Evolutionary conservation across 2,797 vertebrate species (phyloP).

Genomic region (Ptychobarbus kaznakovi): DNA sequence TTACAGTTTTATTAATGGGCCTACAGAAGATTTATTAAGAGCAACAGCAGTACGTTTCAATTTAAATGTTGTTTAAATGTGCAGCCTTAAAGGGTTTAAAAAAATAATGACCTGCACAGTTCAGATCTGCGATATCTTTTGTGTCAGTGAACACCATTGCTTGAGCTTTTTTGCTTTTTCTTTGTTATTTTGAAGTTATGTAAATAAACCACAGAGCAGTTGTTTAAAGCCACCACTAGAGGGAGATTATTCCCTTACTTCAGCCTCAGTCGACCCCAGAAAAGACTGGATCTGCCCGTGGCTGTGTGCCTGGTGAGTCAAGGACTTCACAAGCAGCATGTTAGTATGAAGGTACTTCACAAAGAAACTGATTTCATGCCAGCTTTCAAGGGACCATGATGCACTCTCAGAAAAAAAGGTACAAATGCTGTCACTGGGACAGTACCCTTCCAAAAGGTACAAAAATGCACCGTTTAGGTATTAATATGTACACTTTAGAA

Average conservation of each 20-base stretch:
- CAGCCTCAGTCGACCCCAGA: not conserved
- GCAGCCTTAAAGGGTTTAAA: not conserved
- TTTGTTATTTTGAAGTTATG: slow-evolving; percentile 30
- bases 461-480: not conserved
- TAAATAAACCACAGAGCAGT: not conserved
- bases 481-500: not conserved
- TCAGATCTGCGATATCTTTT: not conserved
- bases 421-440: not conserved
- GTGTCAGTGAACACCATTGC: not conserved
- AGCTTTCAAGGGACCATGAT: not conserved
- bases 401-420: not conserved
- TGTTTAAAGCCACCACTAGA: slow-evolving; percentile 17
- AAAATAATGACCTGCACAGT: not conserved
- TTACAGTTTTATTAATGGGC: not conserved
- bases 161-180: not conserved
- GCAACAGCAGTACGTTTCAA: not conserved
- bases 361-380: not conserved
- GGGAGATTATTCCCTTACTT: slow-evolving; percentile 5
- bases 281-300: not conserved
- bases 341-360: not conserved
- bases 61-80: not conserved
- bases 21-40: not conserved
- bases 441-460: not conserved
- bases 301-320: not conserved
- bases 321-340: not conserved